phyloP scores from a whole-genome alignment of 2,113 vertebrate species.

The Panurus biarmicus region DNA sequence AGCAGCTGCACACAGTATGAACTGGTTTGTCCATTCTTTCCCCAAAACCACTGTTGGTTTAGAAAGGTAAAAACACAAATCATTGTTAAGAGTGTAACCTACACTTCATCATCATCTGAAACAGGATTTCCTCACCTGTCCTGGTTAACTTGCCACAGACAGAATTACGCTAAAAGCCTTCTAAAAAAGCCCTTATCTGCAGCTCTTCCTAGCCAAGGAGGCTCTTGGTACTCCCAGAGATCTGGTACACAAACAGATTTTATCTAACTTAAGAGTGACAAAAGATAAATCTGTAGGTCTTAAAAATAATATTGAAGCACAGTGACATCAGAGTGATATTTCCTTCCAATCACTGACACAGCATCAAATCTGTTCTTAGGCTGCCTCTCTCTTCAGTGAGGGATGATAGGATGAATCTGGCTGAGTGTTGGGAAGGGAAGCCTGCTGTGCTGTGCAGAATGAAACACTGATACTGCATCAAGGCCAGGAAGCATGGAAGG shows the following conservation, averaged over 20 bases:
- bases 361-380: neutral
- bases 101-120: neutral
- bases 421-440: neutral
- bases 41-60: neutral
- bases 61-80: neutral
- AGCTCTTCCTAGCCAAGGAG: neutral
- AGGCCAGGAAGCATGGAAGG: neutral
- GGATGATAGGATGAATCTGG: neutral
- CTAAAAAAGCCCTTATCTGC: neutral
- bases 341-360: neutral
- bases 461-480: neutral
- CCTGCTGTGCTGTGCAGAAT: accelerated
- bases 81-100: neutral
- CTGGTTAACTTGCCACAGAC: neutral
- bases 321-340: neutral
- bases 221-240: neutral
- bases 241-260: neutral
- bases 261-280: neutral
- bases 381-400: neutral
- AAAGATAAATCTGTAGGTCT: neutral
- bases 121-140: neutral
- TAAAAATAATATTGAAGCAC: neutral
- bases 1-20: neutral
- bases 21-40: neutral
- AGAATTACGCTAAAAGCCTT: neutral